Conservation (phyloP, 2,113 vertebrate species). For the Acanthisitta chloris region DNA sequence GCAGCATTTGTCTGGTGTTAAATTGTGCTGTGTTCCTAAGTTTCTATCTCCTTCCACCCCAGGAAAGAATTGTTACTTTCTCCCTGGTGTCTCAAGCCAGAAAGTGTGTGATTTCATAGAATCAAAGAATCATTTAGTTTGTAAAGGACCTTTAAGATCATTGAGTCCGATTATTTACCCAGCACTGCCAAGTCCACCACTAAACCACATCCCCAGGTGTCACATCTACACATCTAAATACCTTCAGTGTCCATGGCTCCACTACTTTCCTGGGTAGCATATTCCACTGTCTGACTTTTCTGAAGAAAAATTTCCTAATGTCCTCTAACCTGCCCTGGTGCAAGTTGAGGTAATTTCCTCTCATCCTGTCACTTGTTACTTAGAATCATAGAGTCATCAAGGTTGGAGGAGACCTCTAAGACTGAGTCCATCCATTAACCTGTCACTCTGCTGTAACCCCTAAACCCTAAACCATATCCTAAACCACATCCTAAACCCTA, state of each 20-base stretch:
- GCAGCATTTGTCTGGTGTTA: background rate
- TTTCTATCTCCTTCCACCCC: background rate
- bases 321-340: background rate
- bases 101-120: rapidly evolving
- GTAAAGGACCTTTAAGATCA: background rate
- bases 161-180: background rate
- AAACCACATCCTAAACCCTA: no score
- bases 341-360: background rate
- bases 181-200: background rate
- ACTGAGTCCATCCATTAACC: no score
- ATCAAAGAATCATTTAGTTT: background rate
- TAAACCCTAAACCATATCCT: no score
- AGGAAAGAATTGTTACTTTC: background rate
- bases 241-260: background rate
- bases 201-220: no score
- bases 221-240: no score
- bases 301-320: background rate
- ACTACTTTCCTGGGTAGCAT: background rate
- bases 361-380: rapidly evolving
- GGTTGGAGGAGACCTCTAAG: no score
- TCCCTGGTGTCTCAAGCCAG: background rate
- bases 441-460: no score
- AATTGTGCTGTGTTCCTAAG: background rate
- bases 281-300: background rate
- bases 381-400: no score